Conservation (phyloP, 1,140 invertebrate genomes). For the Cotesia glomerata region DNA sequence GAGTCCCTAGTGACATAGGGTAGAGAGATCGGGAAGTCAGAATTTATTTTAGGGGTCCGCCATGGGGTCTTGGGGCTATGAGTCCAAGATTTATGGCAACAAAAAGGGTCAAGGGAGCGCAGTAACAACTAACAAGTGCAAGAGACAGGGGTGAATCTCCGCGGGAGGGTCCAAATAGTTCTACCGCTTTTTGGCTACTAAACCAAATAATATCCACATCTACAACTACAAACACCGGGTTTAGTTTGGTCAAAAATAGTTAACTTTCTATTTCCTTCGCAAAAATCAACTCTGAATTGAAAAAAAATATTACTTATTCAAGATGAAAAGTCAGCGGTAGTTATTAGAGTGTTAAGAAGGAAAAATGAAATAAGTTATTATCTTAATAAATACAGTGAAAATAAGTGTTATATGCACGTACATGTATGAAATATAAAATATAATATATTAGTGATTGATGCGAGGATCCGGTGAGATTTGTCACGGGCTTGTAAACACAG, state of each 20-base stretch:
- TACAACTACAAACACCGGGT: too few relatives aligned
- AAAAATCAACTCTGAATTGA: too few relatives aligned
- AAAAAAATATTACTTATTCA: too few relatives aligned
- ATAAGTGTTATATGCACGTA: conserved; percentile 38
- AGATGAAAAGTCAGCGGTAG: too few relatives aligned
- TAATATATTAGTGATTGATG: conserved; percentile 17
- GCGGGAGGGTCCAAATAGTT: conserved; percentile 2
- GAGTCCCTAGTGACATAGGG: neutral
- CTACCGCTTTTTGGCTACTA: neutral
- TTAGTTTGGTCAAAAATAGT: too few relatives aligned
- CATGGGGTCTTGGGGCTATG: conserved; percentile 20
- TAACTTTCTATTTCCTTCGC: too few relatives aligned
- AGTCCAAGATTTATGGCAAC: conserved; percentile 53
- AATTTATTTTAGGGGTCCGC: conserved; percentile 44
- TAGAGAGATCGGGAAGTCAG: conserved; percentile 11
- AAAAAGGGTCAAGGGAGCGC: conserved; percentile 56
- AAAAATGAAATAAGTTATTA: neutral
- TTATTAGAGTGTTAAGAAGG: too few relatives aligned
- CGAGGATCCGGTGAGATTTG: conserved; percentile 48
- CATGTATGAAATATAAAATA: conserved; percentile 13
- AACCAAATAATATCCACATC: neutral
- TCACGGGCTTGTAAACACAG: conserved; percentile 49
- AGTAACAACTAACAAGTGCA: conserved; percentile 51
- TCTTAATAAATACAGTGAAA: neutral
- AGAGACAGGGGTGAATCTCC: conserved; percentile 29